These are phyloP conservation scores for Enteromius viviparus DNA, from an alignment of 2,797 vertebrate species.

Conservation along the genomic window DNA sequence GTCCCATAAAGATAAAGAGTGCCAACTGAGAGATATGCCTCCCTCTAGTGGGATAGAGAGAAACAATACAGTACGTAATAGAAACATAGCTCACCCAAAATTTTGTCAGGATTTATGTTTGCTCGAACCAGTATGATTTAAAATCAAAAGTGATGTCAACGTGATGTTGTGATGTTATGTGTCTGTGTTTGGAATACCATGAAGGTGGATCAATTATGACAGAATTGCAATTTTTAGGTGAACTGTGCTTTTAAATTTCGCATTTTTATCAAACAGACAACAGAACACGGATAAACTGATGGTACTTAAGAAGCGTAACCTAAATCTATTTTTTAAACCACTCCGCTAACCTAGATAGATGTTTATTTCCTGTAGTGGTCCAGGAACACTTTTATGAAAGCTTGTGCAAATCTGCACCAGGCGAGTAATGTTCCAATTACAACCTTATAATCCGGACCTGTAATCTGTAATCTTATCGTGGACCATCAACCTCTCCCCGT, in stretches of 20 bases:
- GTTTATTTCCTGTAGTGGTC: conserved; percentile 46
- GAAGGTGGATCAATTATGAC: neutral
- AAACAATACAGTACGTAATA: conserved; percentile 20
- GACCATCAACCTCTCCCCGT: conserved; percentile 20
- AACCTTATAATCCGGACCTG: conserved; percentile 63
- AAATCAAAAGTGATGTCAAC: no score
- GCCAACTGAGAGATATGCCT: conserved; percentile 7
- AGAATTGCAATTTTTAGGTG: neutral
- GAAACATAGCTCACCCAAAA: neutral
- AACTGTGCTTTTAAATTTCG: neutral
- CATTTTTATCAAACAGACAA: neutral
- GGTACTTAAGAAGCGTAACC: conserved; percentile 6
- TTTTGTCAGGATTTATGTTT: neutral
- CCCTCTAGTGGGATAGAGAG: conserved; percentile 50
- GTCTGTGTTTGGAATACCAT: neutral
- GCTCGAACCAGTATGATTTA: no score
- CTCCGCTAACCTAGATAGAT: conserved; percentile 30
- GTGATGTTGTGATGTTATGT: no score
- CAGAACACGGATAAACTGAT: neutral
- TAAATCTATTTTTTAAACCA: conserved; percentile 55
- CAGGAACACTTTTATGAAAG: conserved; percentile 38
- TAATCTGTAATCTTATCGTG: conserved; percentile 58
- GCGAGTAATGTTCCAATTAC: conserved; percentile 62
- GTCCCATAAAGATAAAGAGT: conserved; percentile 48
- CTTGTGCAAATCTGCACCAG: conserved; percentile 61